Conservation (phyloP, 1,140 invertebrate genomes). For the Drosophila baimaii region DNA sequence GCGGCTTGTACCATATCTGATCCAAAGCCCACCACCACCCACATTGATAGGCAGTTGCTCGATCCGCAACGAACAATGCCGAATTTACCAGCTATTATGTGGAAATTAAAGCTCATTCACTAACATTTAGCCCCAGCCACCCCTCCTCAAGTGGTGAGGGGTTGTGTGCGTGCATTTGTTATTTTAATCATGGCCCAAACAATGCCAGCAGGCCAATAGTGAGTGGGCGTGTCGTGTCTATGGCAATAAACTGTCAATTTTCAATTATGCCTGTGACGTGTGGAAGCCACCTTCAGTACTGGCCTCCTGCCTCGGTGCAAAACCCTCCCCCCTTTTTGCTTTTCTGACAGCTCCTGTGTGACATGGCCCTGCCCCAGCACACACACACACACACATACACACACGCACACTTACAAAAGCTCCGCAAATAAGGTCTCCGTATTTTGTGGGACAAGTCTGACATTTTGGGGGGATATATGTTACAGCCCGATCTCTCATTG, state of each 20-base stretch:
- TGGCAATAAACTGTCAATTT: slow-evolving; percentile 69
- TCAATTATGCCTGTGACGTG: slow-evolving; percentile 59
- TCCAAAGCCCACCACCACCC: slow-evolving; percentile 30
- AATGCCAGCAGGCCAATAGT: slow-evolving; percentile 46
- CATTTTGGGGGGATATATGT: slow-evolving; percentile 37
- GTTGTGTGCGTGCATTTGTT: slow-evolving; percentile 27
- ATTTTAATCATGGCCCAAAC: slow-evolving; percentile 60
- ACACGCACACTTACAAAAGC: slow-evolving; percentile 1
- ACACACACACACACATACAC: slow-evolving; percentile 15
- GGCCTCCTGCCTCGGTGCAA: not conserved
- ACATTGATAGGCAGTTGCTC: slow-evolving; percentile 7
- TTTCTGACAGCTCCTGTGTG: slow-evolving; percentile 33
- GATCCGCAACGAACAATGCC: slow-evolving; percentile 35
- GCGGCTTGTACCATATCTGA: slow-evolving; percentile 30
- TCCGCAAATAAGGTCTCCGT: slow-evolving; percentile 12
- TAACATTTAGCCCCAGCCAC: slow-evolving; percentile 19
- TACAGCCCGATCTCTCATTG: slow-evolving; percentile 32
- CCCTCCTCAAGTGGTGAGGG: not conserved
- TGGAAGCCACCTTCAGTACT: slow-evolving; percentile 39
- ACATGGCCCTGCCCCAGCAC: too few species aligned
- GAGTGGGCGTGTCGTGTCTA: slow-evolving; percentile 59
- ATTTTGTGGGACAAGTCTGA: slow-evolving; percentile 26
- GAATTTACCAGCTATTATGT: slow-evolving; percentile 62
- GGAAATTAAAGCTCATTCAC: slow-evolving; percentile 62
- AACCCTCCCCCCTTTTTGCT: slow-evolving; percentile 4